Evolutionary conservation across 2,113 vertebrate genomes (phyloP).

Genomic region (Tympanuchus pallidicinctus): DNA sequence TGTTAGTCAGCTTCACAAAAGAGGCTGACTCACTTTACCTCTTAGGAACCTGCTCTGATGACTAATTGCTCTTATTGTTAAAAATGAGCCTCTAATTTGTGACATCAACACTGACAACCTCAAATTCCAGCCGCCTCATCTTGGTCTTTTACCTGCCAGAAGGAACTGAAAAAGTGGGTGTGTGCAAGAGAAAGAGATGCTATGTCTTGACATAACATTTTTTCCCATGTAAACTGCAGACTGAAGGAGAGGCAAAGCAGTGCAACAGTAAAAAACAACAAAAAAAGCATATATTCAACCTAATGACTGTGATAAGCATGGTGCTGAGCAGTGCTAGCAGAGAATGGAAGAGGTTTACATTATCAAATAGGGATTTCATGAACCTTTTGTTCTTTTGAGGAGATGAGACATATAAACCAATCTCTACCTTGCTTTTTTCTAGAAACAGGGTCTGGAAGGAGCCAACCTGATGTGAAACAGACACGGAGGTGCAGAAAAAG

Average conservation of each 20-base stretch:
- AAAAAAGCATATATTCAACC: not conserved
- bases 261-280: not conserved
- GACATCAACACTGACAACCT: constrained; percentile 47
- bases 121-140: constrained; percentile 26
- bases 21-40: constrained; percentile 48
- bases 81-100: constrained; percentile 52
- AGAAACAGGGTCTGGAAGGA: not conserved
- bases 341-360: not conserved
- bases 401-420: not conserved
- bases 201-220: not conserved
- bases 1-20: not conserved
- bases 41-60: constrained; percentile 39
- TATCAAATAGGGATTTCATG: not conserved
- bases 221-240: not conserved
- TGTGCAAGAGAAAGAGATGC: not conserved
- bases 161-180: not conserved
- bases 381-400: not conserved
- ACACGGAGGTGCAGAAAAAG: not conserved
- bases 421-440: accelerated
- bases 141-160: not conserved
- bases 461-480: not conserved
- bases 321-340: not conserved
- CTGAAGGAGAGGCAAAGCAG: not conserved
- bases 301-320: not conserved
- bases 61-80: constrained; percentile 58